These are phyloP conservation scores for Nemotelus pantherinus DNA, from an alignment of 2,888 invertebrate species.

Conservation along the genomic window DNA sequence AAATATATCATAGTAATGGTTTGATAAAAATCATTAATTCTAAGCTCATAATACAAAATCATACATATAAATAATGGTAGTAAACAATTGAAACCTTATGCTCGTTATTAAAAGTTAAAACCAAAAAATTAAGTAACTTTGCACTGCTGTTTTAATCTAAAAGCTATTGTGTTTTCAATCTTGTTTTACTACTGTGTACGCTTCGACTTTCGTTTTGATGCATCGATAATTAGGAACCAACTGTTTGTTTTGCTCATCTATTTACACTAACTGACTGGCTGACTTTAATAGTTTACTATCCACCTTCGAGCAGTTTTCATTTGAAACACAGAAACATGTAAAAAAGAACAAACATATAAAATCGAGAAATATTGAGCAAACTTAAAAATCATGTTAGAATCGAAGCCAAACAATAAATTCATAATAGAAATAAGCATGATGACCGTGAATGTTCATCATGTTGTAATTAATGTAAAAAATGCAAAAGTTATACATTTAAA, in stretches of 20 bases:
- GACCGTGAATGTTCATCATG: conserved; percentile 8
- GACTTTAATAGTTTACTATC: not conserved
- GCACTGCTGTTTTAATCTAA: conserved; percentile 43
- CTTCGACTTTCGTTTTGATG: not conserved
- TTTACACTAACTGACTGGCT: conserved; percentile 1
- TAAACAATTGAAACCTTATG: not conserved
- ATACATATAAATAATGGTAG: conserved; percentile 31
- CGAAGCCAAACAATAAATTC: conserved; percentile 30
- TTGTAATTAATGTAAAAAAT: conserved; percentile 1
- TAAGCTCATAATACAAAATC: conserved; percentile 22
- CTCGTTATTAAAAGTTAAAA: no score
- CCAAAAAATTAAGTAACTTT: conserved; percentile 51
- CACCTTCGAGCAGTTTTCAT: no score
- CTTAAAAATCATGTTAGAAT: not conserved
- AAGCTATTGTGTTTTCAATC: not conserved
- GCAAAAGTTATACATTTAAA: conserved; percentile 10
- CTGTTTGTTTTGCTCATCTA: not conserved
- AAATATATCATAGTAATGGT: conserved; percentile 40
- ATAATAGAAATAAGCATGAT: not conserved
- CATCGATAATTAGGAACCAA: conserved; percentile 7
- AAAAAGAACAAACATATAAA: conserved; percentile 1
- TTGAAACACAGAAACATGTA: not conserved
- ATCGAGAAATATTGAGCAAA: conserved; percentile 1
- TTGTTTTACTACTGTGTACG: not conserved
- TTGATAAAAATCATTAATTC: conserved; percentile 17